Base-by-base conservation (phyloP, 2,888 invertebrate species). In the Diogma glabrata region DNA sequence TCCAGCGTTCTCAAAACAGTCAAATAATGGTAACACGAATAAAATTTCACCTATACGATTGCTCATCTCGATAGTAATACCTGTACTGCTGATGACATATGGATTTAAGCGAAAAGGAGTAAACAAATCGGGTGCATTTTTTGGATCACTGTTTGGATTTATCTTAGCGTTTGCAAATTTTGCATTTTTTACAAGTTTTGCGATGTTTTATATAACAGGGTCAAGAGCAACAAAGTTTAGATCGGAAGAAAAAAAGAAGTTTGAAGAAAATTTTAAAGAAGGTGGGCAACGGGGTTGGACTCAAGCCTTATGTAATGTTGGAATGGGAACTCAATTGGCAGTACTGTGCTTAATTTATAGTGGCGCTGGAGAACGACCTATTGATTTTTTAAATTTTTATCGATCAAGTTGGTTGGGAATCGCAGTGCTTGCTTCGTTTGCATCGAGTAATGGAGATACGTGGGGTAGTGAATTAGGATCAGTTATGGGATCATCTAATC, bases 381-480 rank as follows among this genome's bases (percentile, higher is more conserved):
- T 93, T 43, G 83, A 92, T 67, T 91, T 92, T 67, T 64, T 72
- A 3, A 75, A 73, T 50, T 76, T 83, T 60, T 90, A 89, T 61
- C 75, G 86, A 61, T 79, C 84, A 22, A 87, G 90, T 3, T 90
- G 87, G 87, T 72, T 89, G n/a, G 78, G 85, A 3, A 72, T 88
- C 58, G 87, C 84, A 24, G 76, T 89, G 49, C 71, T 91, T 57
- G 83, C 83, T 82, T 59, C 86, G 1, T 75, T 89, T 60, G 80
- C 88, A 12, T 87, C 87, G 62, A 82, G 84, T 58, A 87, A 85
- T 64, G 92, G 91, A 0, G 93, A 93, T 63, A 93, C 92, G 0
- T 89, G 89, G 85, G 87, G 92, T 47, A 91, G 90, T 30, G 93
- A 93, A 70, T 66, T 93, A 16, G 92, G 90, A 2, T 76, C 84